Evolutionary conservation across 2,888 invertebrate genomes (phyloP), one percentile per base, ranked within the genome.

Genomic region (Latrodectus elegans): DNA sequence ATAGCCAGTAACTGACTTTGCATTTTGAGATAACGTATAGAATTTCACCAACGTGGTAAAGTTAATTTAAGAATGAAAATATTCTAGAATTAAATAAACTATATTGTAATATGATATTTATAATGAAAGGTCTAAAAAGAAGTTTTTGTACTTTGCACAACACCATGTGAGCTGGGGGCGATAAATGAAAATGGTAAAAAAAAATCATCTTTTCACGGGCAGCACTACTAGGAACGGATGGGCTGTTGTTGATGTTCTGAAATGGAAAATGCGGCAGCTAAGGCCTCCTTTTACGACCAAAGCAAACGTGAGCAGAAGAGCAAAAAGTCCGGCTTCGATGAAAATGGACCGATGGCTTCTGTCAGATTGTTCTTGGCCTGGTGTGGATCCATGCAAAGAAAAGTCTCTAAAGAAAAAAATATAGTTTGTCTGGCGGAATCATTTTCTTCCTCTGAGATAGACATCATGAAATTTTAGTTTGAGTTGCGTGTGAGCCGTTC

Each of bases 231-330:
- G 60, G 75, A 76, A 84, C 76, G 84, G 83, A 83, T 83, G 83
- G 74, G 75, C 64, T 83, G 76, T 77, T 84, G 84, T 84, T 84
- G 84, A 84, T 84, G 84, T 77, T 70, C 60, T 77, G 77, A 52
- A 77, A 77, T 84, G 77, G 84, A 77, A 72, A 77, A 84, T 65
- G 82, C 82, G 68, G 82, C 82, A 75, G 74, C 82, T 82, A 82
- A 77, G 77, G 84, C 84, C 65, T 81, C 65, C 77, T 76, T 84
- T 84, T 84, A 84, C 77, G 84, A 72, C 84, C 72, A 72, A 60
- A 72, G 72, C 77, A 77, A 71, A 84, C 84, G 84, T 84, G 84
- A 84, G 84, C 38, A 65, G 84, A 76, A 84, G 71, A 77, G 77
- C 71, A 84, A 84, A 84, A 84, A 84, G 76, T 72, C 71, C 53